A percentile compares a stretch with the other conserved stretches of the same genome.
Evolutionary conservation across 92 coral and sea anemone genomes (phyloP).

Genomic region (Porites rus): DNA sequence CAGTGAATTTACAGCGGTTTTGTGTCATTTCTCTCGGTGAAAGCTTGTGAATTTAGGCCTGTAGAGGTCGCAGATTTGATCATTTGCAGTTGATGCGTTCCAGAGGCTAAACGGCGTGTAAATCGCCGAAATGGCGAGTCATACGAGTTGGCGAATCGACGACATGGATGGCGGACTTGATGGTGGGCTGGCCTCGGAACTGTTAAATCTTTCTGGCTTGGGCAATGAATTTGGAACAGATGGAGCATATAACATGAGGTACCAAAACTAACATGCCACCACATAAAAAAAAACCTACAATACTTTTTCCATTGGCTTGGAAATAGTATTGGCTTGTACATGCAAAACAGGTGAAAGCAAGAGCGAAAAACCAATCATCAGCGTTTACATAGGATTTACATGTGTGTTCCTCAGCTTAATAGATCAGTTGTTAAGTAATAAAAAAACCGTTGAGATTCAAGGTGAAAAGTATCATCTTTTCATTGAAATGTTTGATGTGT

Average conservation of each 20-base stretch:
- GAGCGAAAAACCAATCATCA: not conserved
- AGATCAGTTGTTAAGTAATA: too few species aligned
- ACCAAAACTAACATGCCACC: not conserved
- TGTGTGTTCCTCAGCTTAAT: too few species aligned
- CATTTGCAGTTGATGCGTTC: conserved; percentile 17
- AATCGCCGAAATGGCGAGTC: conserved; percentile 65
- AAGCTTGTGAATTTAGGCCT: not conserved
- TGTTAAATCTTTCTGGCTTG: conserved; percentile 93
- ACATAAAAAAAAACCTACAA: not conserved
- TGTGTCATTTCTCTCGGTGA: not conserved
- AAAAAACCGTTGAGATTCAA: not conserved
- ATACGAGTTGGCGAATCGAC: conserved; percentile 88
- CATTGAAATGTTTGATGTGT: not conserved
- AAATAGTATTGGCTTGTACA: not conserved
- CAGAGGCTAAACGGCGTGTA: not conserved
- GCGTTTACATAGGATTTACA: too few species aligned
- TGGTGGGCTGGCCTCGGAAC: conserved; percentile 86
- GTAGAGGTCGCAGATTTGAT: not conserved
- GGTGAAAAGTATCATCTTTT: not conserved
- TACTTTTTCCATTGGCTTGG: not conserved
- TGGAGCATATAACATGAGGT: conserved; percentile 95
- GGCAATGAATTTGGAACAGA: conserved; percentile 90
- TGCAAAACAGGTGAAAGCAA: not conserved
- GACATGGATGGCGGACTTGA: conserved; percentile 82
- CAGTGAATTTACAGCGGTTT: not conserved